These are phyloP conservation scores for Bombus picipes DNA, from an alignment of 1,140 invertebrate species.

Conservation along the genomic window DNA sequence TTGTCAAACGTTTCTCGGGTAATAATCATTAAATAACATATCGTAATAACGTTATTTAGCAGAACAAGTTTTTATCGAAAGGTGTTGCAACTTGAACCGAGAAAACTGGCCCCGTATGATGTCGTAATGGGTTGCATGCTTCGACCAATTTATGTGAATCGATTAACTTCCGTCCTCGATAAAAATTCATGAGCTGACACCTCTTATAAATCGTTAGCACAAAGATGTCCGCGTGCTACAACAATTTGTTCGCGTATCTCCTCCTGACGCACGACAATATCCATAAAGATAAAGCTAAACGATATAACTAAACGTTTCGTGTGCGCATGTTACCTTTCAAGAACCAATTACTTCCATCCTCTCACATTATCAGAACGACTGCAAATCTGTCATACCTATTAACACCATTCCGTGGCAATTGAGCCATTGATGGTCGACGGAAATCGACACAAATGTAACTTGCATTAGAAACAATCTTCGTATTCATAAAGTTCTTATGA, in stretches of 20 bases:
- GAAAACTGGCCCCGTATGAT: neutral
- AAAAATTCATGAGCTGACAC: constrained; percentile 14
- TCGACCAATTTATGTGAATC: constrained; percentile 1
- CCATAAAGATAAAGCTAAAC: neutral
- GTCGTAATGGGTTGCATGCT: constrained; percentile 6
- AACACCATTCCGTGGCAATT: neutral
- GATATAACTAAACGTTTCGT: neutral
- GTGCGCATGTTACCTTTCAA: neutral
- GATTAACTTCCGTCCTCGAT: constrained; percentile 23
- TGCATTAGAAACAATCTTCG: neutral
- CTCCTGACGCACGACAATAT: neutral
- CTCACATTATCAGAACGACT: neutral
- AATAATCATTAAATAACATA: neutral
- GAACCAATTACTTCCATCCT: neutral
- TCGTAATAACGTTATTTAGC: neutral
- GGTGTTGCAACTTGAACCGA: neutral
- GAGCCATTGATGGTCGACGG: neutral
- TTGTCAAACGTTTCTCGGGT: neutral
- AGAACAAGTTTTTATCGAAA: neutral
- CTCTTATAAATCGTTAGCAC: constrained; percentile 6
- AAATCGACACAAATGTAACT: neutral
- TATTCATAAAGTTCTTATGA: too few relatives aligned
- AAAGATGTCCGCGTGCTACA: neutral
- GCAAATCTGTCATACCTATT: neutral
- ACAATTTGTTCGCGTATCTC: constrained; percentile 12